Evolutionary conservation across 1,140 invertebrate species (phyloP).

Genomic region (Procambarus virginalis): DNA sequence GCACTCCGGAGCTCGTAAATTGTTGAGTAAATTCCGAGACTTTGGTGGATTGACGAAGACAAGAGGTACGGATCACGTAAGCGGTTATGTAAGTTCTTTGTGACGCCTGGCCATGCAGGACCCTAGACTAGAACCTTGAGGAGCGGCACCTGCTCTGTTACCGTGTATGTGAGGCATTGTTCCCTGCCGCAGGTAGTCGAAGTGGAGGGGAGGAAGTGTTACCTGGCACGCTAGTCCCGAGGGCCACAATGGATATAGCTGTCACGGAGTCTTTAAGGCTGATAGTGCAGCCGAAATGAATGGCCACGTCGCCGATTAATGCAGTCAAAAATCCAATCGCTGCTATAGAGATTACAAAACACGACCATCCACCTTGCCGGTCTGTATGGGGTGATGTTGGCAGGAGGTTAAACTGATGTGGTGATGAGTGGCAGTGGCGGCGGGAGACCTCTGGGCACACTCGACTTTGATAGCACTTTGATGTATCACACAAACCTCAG

Average conservation of each 20-base stretch:
- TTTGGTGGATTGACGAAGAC: no score
- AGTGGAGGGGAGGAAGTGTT: not conserved
- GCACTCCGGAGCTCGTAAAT: no score
- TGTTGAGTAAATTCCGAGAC: no score
- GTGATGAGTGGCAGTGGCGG: not conserved
- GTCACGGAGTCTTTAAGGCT: slow-evolving; percentile 80
- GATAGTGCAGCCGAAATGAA: slow-evolving; percentile 80
- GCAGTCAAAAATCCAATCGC: slow-evolving; percentile 80
- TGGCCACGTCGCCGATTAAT: slow-evolving; percentile 79
- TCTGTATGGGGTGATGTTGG: slow-evolving; percentile 67
- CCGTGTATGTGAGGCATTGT: not conserved
- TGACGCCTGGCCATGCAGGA: not conserved
- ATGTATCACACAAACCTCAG: not conserved
- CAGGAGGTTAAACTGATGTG: not conserved
- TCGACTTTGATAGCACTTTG: not conserved
- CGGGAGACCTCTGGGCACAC: not conserved
- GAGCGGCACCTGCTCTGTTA: not conserved
- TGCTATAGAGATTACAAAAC: slow-evolving; percentile 78
- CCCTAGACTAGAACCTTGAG: not conserved
- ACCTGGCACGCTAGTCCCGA: slow-evolving; percentile 70
- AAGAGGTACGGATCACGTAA: no score
- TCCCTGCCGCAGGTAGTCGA: not conserved
- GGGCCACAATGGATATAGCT: slow-evolving; percentile 80
- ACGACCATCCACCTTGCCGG: slow-evolving; percentile 78
- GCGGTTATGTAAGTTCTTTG: no score